phyloP scores from a whole-genome alignment of 2,113 vertebrate species.

The Aviceda subcristata region DNA sequence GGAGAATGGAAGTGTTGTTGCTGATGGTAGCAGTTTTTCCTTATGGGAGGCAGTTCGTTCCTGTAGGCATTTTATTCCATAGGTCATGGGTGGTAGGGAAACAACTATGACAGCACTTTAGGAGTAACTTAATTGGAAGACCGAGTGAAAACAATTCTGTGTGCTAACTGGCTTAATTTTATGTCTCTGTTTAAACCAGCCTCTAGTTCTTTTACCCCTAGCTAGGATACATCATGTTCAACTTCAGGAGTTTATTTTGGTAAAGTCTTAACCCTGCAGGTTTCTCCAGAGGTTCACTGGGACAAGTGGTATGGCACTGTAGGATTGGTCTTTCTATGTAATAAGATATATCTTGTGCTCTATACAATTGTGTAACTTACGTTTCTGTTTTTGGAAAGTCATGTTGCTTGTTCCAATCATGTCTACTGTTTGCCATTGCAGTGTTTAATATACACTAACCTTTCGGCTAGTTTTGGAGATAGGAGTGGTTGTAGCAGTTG shows the following conservation, averaged over 20 bases:
- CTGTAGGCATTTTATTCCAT: neutral
- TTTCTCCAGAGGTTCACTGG: neutral
- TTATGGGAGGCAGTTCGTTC: neutral
- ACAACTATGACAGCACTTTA: neutral
- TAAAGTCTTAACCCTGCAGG: neutral
- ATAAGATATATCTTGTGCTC: neutral
- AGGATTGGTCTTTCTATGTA: neutral
- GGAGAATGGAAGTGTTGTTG: neutral
- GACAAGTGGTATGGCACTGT: neutral
- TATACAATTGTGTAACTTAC: accelerated
- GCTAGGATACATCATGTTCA: neutral
- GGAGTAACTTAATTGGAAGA: neutral
- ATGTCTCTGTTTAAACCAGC: neutral
- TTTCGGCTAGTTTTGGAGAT: neutral
- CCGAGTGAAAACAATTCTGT: neutral
- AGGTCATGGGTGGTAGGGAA: neutral
- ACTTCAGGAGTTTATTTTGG: neutral
- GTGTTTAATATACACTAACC: neutral
- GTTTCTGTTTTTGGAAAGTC: neutral
- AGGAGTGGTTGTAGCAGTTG: neutral
- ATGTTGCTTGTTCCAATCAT: neutral
- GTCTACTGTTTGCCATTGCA: neutral
- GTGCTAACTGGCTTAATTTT: neutral
- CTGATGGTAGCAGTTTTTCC: neutral
- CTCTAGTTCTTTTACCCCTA: neutral